A percentile compares a stretch with the other conserved stretches of the same genome.
phyloP scores from a whole-genome alignment of 2,113 vertebrate species.

The Zapus hudsonius region DNA sequence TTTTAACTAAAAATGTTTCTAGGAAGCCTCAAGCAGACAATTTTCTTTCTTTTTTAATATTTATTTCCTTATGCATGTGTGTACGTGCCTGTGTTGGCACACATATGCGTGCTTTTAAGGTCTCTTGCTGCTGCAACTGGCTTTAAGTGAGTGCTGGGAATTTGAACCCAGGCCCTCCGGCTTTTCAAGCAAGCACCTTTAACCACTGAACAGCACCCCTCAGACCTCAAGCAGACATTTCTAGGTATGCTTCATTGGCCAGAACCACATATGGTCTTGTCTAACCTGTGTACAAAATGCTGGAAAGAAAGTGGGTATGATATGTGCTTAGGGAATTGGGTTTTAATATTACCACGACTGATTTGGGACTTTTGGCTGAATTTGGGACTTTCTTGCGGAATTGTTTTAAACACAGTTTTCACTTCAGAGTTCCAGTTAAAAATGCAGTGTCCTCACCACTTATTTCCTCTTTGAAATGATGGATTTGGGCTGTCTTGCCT shows the following conservation, averaged over 20 bases:
- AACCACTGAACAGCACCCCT: neutral
- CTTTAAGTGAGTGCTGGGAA: neutral
- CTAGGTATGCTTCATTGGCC: neutral
- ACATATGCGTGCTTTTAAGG: neutral
- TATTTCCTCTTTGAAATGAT: slow-evolving; percentile 78
- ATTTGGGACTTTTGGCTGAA: neutral
- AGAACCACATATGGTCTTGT: neutral
- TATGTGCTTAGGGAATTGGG: neutral
- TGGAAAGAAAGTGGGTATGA: neutral
- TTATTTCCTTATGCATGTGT: neutral
- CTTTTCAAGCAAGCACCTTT: neutral
- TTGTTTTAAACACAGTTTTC: slow-evolving; percentile 58
- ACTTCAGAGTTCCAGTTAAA: slow-evolving; percentile 64
- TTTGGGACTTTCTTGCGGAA: slow-evolving; percentile 23
- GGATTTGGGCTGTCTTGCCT: slow-evolving; percentile 72
- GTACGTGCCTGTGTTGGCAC: neutral
- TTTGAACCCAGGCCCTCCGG: neutral
- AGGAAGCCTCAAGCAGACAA: too few species aligned
- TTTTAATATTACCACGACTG: neutral
- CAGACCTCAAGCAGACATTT: neutral
- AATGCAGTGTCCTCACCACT: slow-evolving; percentile 59
- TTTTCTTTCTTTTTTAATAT: too few species aligned
- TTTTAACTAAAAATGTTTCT: too few species aligned
- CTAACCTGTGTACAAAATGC: neutral
- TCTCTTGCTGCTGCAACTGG: neutral